Conservation (phyloP, 2,797 vertebrate genomes). For the Urosaurus nigricauda region DNA sequence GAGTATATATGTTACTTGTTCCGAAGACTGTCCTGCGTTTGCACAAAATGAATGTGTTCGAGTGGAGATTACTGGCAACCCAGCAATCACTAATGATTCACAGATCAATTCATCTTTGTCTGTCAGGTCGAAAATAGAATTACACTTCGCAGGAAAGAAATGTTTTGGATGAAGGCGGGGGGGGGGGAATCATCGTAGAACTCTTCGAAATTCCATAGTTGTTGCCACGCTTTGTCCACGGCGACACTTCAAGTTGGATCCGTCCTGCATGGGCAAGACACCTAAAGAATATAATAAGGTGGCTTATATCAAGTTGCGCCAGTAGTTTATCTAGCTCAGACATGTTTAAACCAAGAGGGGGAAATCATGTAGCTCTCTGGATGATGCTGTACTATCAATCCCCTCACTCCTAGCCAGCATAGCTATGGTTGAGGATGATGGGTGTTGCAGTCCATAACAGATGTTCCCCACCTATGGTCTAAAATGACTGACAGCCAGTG, state of each 20-base stretch:
- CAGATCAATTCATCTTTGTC: slow-evolving; percentile 41
- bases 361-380: neutral
- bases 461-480: too few relatives aligned
- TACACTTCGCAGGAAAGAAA: slow-evolving; percentile 34
- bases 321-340: neutral
- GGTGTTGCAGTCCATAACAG: too few relatives aligned
- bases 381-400: neutral
- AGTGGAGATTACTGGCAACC: slow-evolving; percentile 39
- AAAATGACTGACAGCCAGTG: too few relatives aligned
- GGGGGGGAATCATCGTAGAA: neutral
- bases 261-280: neutral
- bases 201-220: neutral
- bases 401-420: neutral
- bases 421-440: too few relatives aligned
- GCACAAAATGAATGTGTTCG: slow-evolving; percentile 32
- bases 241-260: neutral
- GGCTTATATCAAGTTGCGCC: neutral
- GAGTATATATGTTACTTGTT: slow-evolving; percentile 30
- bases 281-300: neutral
- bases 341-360: neutral
- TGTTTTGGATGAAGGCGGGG: neutral
- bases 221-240: neutral
- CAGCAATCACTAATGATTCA: slow-evolving; percentile 41
- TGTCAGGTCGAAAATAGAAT: slow-evolving; percentile 25
- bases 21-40: neutral